Evolutionary conservation across 2,113 vertebrate genomes (phyloP), one percentile per base, ranked within the genome.

Genomic region (Ammodytes dubius): DNA sequence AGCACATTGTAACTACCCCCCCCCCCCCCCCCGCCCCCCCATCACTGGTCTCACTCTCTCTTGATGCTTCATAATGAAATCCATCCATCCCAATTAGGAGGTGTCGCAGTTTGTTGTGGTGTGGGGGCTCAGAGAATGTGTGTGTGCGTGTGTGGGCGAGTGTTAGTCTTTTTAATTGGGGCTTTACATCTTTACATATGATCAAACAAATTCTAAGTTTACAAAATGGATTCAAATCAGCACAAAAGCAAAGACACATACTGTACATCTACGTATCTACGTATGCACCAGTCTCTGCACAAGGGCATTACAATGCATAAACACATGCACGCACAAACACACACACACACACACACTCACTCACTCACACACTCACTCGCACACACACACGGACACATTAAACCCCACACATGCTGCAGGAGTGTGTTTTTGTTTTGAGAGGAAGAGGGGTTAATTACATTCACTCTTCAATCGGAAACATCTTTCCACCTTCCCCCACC

Each of bases 61-160:
- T 86, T 82, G 87, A 80, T 81, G 58, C 74, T 84, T 56, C 82
- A 85, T 94, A 93, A 94, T 91, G 81, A 90, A 88, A 88, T 87
- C 87, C 90, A 94, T 92, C 90, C 83, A 92, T 92, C 87, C 92
- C 90, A 90, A 91, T 93, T 92, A 91, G 73, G 82, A 91, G 89
- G 89, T 89, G 92, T 93, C 67, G 50, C 75, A 57, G 59, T 78
- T 27, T 84, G 80, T 86, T 87, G 79, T 79, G 71, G 59, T 56
- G 19, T 49, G 61, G 50, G 59, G 46, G 74, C 37, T 80, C 19
- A 2, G 56, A 83, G 70, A 53, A 60, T 58, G 13, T 60, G 52
- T 0, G 52, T 40, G 56, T n/a, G 78, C 71, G 74, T 76, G 72
- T 76, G 59, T 61, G 50, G n/a, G 63, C 7, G 35, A 14, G 15